Evolutionary conservation across 2,113 vertebrate species (phyloP).

Genomic region (Sapajus apella): DNA sequence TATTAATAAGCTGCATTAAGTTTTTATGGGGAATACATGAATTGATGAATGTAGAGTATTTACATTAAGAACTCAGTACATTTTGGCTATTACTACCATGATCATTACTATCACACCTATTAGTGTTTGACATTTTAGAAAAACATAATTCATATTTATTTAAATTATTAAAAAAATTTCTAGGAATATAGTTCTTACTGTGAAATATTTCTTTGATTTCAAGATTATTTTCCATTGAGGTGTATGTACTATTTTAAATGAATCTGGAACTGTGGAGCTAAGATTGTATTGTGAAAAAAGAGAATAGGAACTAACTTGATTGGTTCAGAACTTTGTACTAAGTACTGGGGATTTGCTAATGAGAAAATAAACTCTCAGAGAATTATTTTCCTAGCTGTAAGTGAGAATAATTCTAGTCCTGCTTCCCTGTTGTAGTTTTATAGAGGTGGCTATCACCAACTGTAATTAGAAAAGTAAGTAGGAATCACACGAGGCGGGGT

Average conservation of each 20-base stretch:
- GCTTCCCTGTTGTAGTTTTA: background rate
- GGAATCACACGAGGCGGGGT: background rate
- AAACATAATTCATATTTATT: background rate
- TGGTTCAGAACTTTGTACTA: background rate
- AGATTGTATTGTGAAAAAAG: background rate
- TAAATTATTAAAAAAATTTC: background rate
- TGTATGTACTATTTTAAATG: slow-evolving; percentile 17
- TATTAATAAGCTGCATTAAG: background rate
- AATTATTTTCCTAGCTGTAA: background rate
- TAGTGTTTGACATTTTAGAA: background rate
- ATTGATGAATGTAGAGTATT: background rate
- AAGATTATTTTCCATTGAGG: background rate
- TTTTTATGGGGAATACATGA: background rate
- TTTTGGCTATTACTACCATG: background rate
- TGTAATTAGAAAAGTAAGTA: background rate
- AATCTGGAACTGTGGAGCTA: background rate
- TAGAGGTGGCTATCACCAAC: background rate
- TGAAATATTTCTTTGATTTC: background rate
- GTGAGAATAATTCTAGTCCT: background rate
- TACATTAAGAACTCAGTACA: background rate
- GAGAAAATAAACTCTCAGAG: background rate
- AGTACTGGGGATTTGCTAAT: background rate
- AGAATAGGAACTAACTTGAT: background rate
- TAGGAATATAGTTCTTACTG: background rate
- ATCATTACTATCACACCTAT: background rate